Base-by-base conservation (phyloP, 2,888 invertebrate genomes). In the Prosopocoilus inquinatus region DNA sequence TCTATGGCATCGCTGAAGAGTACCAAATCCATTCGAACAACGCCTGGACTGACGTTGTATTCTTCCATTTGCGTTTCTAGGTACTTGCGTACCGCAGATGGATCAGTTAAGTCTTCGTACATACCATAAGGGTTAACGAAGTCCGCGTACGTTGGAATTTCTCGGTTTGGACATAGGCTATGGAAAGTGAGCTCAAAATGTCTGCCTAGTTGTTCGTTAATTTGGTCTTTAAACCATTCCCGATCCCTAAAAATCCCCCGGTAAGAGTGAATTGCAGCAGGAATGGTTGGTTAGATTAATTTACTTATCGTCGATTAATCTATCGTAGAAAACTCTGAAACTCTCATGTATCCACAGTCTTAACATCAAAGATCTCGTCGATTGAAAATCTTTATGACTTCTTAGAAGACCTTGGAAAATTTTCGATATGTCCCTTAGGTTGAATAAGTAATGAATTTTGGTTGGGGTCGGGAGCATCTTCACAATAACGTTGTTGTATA, bases 401-500 rank as follows among this genome's bases (percentile, higher is more conserved):
- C 92, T 80, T 12, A 95, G 75, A 11, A 95, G 73, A 3, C 94
- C 94, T 82, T 94, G 88, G 66, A 87, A 87, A 36, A 94, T 87
- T 79, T 87, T 91, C 1, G 93, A 93, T 62, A 95, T 92, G 69
- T 94, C 94, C 63, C 94, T 79, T 67, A 95, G 76, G 75, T 94
- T 94, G 78, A 94, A 95, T 35, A 94, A 78, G 67, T 95, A 95
- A 76, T 95, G 94, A 73, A 90, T 91, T 75, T 94, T 95, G 57
- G 87, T 83, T 0, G 94, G 94, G 0, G 94, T 94, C 0, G 95
- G 94, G 39, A 94, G 76, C 79, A 95, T 86, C 70, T 87, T 89
- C 0, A 74, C 77, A 1, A 83, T 82, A 0, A 93, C 88, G 61
- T 83, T 82, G 67, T 87, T 84, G 75, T 91, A 95, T 63, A 93